Base-by-base conservation (phyloP, 2,113 vertebrate species). In the Mastomys natalensis region DNA sequence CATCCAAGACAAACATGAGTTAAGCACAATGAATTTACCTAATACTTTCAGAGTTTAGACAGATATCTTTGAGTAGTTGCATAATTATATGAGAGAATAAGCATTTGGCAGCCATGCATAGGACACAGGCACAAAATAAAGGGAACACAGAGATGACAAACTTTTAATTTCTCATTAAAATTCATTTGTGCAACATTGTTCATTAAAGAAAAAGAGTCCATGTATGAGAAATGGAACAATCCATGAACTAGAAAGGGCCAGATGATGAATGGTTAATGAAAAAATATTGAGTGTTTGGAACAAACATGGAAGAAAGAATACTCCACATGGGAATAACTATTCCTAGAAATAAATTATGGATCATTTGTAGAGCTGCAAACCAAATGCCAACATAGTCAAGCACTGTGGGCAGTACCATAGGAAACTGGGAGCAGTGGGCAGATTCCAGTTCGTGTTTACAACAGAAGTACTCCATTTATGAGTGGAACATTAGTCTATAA, bases 321-420 rank as follows among this genome's bases (percentile, higher is more conserved):
- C 3, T 84, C 7, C 62, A 76, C 8, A 64, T 24, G 95, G 37
- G 40, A 91, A 82, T 22, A 82, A 53, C 4, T 45, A 72, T 76
- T 40, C 40, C 64, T 24, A 91, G 72, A 31, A 95, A 80, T 37
- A 85, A 92, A 88, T 12, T 72, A 85, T 55, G 80, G 62, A 12
- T 58, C 88, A 81, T 94, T 95, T 93, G 51, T 92, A 55, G 81
- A 92, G 55, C 17, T 55, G 7, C 90, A 97, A 95, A 78, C 74
- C 90, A 96, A 94, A 68, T 88, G 76, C 51, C 73, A 40, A 24
- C 82, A 31, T 93, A n/a, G 29, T 40, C 80, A 4, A 91, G 31
- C 60, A 85, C 7, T 58, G 53, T 48, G 45, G 13, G 37, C 48
- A 76, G 82, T 95, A 58, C 93, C 84, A 74, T 29, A 48, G 45